Base-by-base conservation (phyloP, 2,888 invertebrate genomes). In the Pterostichus niger region DNA sequence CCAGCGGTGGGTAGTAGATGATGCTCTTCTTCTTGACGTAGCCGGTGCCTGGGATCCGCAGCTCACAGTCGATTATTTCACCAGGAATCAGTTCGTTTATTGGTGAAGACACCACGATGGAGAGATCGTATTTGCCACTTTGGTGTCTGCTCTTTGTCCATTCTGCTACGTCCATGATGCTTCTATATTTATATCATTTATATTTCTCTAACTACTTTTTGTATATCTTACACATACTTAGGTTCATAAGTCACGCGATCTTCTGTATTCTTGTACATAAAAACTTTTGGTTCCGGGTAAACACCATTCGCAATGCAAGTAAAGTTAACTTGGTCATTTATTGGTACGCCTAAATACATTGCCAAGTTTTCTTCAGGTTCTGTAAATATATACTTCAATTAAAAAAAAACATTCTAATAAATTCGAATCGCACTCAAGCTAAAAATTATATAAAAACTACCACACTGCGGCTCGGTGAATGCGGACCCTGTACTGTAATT, bases 291-390 rank as follows among this genome's bases (percentile, higher is more conserved):
- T 83, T 89, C 87, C 83, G 91, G 89, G 86, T 89, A 89, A 0
- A 90, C 90, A 64, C 91, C 91, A 6, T 86, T 85, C 0, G 89
- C 91, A 46, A 86, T 86, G 86, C 91, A 91, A 0, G 89, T 90
- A 82, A 91, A 88, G 85, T 91, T 90, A 15, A 91, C 88, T 84
- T 91, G 92, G 33, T 85, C 83, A 17, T 85, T 84, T 54, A 88
- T 85, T 49, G 84, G 84, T 17, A 86, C 85, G 40, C 87, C 87
- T 84, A 87, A 87, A 64, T 87, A 84, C 84, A 89, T 85, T 6
- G 85, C 84, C 61, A 90, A 77, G 4, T 86, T 84, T 31, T 85
- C 86, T 86, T 90, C 90, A 1, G 90, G 89, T 83, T 89, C 90
- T 90, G 77, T 31, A 81, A 40, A 2, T n/a, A 4, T 24, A 49